Base-by-base conservation (phyloP, 2,113 vertebrate species). In the Caranx ignobilis region DNA sequence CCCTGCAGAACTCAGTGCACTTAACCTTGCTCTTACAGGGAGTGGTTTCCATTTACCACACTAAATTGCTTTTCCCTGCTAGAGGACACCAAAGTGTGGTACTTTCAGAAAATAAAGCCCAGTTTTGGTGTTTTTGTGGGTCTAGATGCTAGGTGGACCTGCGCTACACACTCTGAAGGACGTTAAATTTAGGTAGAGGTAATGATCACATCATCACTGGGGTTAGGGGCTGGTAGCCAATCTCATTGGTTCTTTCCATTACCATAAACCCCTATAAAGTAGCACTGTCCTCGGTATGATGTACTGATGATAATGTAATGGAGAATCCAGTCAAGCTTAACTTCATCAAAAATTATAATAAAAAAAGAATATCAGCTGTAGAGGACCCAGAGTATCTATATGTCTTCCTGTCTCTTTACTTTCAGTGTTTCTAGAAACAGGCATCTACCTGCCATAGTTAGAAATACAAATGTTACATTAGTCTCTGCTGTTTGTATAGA, bases 401-500 rank as follows among this genome's bases (percentile, higher is more conserved):
- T 45, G 18, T 56, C 47, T 47, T 35, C 16, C 13, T 2, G 43
- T 21, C 63, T 77, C 5, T 41, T 34, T 62, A 21, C 3, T 45
- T 68, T 60, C 11, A 34, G 16, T 75, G 11, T 9, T 54, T 11
- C 10, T 21, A 13, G n/a, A 37, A 26, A 16, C 18, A n/a, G 0
- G n/a, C 71, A 59, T 75, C 15, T 66, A 32, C 13, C 57, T 67
- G 41, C 34, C 68, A 63, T 32, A 64, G 63, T n/a, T 15, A 26
- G 18, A 65, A 21, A 69, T 10, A 73, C 10, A 71, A 54, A 54
- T 75, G 43, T 50, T 21, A 43, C 45, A 57, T 76, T 69, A 21
- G 26, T 48, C 32, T 13, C 63, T 71, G 63, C 32, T 56, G 71
- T 63, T 57, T 83, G 67, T 10, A 52, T 62, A 41, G 54, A 72